Conservation (phyloP, 2,113 vertebrate species). For the Hydropotes inermis region DNA sequence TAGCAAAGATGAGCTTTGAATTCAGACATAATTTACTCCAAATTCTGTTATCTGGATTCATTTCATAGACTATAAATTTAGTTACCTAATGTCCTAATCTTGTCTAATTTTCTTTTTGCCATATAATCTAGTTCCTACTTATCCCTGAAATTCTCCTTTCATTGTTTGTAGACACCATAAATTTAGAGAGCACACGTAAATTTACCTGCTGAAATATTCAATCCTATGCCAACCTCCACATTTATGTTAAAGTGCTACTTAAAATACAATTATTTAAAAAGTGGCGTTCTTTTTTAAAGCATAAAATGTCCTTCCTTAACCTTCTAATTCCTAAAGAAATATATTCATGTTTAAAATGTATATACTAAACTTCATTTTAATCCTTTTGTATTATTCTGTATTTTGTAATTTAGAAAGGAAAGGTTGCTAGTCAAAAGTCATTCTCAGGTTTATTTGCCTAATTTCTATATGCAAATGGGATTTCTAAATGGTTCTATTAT, state of each 20-base stretch:
- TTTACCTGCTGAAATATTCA: neutral
- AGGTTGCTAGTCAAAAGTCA: constrained; percentile 59
- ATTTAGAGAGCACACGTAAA: neutral
- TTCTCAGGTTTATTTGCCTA: constrained; percentile 67
- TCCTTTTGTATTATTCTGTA: neutral
- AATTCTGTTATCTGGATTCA: neutral
- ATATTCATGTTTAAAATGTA: constrained; percentile 15
- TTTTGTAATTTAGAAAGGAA: constrained; percentile 20
- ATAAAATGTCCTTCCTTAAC: neutral
- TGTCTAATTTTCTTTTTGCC: neutral
- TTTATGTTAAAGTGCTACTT: neutral
- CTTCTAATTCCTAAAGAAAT: neutral
- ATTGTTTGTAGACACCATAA: neutral
- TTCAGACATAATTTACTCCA: neutral
- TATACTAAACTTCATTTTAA: neutral
- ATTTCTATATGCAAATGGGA: constrained; percentile 59
- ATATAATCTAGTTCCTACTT: neutral
- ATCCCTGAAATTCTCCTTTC: neutral
- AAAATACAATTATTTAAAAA: constrained; percentile 16
- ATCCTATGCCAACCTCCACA: neutral
- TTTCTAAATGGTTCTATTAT: constrained; percentile 68
- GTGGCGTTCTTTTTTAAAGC: neutral
- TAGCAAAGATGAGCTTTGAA: neutral
- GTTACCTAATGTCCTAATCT: neutral
- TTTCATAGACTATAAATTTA: neutral